Evolutionary conservation across 2,888 invertebrate species (phyloP).

Genomic region (Tipula lateralis): DNA sequence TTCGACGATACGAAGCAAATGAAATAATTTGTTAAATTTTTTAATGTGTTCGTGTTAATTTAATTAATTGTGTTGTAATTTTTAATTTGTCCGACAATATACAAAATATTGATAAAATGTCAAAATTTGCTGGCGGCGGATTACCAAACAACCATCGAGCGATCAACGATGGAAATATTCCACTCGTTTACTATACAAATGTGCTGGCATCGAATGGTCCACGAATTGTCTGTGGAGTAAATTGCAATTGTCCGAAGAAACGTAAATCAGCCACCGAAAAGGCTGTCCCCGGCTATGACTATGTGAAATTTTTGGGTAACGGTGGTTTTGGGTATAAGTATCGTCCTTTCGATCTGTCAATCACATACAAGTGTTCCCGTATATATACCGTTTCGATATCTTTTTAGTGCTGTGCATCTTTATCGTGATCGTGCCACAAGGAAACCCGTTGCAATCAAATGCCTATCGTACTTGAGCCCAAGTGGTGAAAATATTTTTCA

Average conservation of each 20-base stretch:
- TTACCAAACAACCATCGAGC: not conserved
- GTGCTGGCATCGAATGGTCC: not conserved
- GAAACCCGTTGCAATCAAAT: not conserved
- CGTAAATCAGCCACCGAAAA: not conserved
- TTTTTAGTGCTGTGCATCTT: not conserved
- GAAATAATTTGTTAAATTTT: too few relatives aligned
- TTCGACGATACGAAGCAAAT: too few relatives aligned
- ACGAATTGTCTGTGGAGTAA: not conserved
- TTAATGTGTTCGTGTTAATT: too few relatives aligned
- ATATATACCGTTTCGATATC: not conserved
- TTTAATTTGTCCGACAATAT: too few relatives aligned
- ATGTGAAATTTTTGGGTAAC: not conserved
- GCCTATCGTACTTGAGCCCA: not conserved
- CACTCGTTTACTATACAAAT: not conserved
- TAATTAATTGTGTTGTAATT: too few relatives aligned
- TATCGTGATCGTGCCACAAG: not conserved
- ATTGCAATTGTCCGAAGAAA: not conserved
- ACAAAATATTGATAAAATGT: too few relatives aligned
- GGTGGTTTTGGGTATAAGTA: not conserved
- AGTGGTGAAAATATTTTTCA: not conserved
- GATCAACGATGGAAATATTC: not conserved
- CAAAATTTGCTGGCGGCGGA: too few relatives aligned
- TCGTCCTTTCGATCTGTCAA: not conserved
- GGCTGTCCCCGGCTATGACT: not conserved
- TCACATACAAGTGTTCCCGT: not conserved